phyloP scores from a whole-genome alignment of 2,888 invertebrate species.

The Drosophila prolongata region DNA sequence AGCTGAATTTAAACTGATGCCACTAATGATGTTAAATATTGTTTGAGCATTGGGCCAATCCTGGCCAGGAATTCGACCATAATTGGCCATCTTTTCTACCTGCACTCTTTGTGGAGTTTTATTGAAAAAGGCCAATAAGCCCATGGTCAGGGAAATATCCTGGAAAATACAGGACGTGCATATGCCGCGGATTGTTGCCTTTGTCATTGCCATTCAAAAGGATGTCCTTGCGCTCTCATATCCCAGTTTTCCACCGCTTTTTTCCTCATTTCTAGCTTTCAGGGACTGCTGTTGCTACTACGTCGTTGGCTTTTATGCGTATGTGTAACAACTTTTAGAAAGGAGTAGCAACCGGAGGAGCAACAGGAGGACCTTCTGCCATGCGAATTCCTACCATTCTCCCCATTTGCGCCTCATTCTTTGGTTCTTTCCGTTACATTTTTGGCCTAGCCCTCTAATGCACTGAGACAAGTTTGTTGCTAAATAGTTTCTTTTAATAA shows the following conservation, averaged over 20 bases:
- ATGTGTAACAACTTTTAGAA: conserved; percentile 72
- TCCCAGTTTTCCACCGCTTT: conserved; percentile 8
- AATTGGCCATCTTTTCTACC: conserved; percentile 16
- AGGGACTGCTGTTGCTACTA: conserved; percentile 10
- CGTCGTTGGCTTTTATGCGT: conserved; percentile 46
- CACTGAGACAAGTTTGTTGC: background rate
- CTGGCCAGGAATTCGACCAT: background rate
- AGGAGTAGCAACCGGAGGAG: conserved; percentile 51
- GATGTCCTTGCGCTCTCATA: conserved; percentile 45
- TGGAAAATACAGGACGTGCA: conserved; percentile 46
- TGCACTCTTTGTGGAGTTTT: conserved; percentile 3
- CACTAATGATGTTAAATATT: conserved; percentile 2
- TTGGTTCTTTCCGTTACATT: conserved; percentile 23
- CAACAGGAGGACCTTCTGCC: conserved; percentile 29
- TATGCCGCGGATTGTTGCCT: conserved; percentile 70
- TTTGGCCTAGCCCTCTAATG: conserved; percentile 17
- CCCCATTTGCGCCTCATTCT: conserved; percentile 2
- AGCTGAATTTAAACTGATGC: no score
- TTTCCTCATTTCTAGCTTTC: conserved; percentile 36
- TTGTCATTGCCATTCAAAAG: conserved; percentile 71
- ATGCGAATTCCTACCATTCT: conserved; percentile 21
- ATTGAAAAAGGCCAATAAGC: conserved; percentile 37
- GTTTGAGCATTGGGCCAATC: background rate
- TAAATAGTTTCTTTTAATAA: background rate
- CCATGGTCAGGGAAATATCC: conserved; percentile 18